A percentile compares a stretch with the other conserved stretches of the same genome.
Conservation (phyloP, 2,113 vertebrate species). For the Prionailurus viverrinus region DNA sequence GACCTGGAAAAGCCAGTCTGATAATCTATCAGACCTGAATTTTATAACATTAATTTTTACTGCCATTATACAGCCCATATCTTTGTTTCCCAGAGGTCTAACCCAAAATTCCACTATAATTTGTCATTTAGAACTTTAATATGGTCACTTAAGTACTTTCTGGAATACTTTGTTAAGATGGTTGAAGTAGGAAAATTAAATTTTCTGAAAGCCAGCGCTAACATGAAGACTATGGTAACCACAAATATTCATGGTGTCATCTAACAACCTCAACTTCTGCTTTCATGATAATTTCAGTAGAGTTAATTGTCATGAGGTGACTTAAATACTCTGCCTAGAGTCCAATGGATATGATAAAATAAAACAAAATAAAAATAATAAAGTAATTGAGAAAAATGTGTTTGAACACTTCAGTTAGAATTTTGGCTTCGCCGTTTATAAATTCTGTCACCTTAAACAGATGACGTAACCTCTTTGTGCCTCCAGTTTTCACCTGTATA, state of each 20-base stretch:
- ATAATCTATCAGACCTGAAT: constrained; percentile 41
- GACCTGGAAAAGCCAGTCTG: constrained; percentile 59
- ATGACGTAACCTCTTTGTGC: neutral
- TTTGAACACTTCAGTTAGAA: neutral
- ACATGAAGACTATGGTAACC: constrained; percentile 2
- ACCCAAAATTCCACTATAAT: constrained; percentile 50
- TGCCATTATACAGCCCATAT: constrained; percentile 35
- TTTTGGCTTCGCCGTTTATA: neutral
- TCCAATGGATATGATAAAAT: neutral
- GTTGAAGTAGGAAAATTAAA: constrained; percentile 62
- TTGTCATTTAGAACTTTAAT: constrained; percentile 65
- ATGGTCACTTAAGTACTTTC: constrained; percentile 32
- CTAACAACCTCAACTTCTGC: neutral
- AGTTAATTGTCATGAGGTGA: neutral
- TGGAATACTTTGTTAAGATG: constrained; percentile 61
- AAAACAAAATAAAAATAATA: neutral
- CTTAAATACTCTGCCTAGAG: neutral
- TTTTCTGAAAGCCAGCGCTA: constrained; percentile 50
- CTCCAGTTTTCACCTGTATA: neutral
- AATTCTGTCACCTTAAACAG: neutral
- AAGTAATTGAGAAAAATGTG: neutral
- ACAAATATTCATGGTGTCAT: neutral
- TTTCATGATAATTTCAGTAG: constrained; percentile 22
- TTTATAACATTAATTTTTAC: constrained; percentile 71
- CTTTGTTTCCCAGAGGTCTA: constrained; percentile 69